Evolutionary conservation across 1,140 invertebrate genomes (phyloP).

Genomic region (Lucilia sericata): DNA sequence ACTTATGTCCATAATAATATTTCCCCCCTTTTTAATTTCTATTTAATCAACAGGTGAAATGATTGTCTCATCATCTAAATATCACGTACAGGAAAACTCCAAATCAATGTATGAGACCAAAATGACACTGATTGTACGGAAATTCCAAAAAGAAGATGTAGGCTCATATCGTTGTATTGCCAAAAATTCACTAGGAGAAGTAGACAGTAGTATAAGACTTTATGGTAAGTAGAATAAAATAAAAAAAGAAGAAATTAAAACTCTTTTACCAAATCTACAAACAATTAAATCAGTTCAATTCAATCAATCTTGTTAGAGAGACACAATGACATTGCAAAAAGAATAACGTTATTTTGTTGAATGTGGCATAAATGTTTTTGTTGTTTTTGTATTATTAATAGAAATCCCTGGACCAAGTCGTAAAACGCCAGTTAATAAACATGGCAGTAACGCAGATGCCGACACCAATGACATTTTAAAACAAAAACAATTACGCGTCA

Average conservation of each 20-base stretch:
- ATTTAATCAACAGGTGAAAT: conserved; percentile 76
- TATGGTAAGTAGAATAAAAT: conserved; percentile 78
- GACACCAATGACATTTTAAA: conserved; percentile 68
- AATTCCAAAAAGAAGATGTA: conserved; percentile 82
- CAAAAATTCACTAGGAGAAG: conserved; percentile 91
- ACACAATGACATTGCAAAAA: no score
- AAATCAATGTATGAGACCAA: conserved; percentile 85
- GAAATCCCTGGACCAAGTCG: conserved; percentile 72
- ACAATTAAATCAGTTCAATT: neutral
- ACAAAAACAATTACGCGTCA: conserved; percentile 67
- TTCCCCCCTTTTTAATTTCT: neutral
- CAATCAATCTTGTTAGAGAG: neutral
- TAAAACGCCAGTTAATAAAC: conserved; percentile 60
- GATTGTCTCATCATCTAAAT: conserved; percentile 84
- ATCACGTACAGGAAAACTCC: conserved; percentile 79
- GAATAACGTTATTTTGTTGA: no score
- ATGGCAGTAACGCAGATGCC: conserved; percentile 57
- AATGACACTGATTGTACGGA: conserved; percentile 85
- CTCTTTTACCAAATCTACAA: no score
- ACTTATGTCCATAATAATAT: neutral
- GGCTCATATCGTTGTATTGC: conserved; percentile 90
- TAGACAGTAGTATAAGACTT: conserved; percentile 87
- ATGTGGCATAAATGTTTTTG: neutral
- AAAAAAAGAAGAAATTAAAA: neutral
- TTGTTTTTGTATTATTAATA: conserved; percentile 52